A percentile compares a stretch with the other conserved stretches of the same genome.
phyloP scores from a whole-genome alignment of 2,113 vertebrate genomes.

The Taurulus bubalis region DNA sequence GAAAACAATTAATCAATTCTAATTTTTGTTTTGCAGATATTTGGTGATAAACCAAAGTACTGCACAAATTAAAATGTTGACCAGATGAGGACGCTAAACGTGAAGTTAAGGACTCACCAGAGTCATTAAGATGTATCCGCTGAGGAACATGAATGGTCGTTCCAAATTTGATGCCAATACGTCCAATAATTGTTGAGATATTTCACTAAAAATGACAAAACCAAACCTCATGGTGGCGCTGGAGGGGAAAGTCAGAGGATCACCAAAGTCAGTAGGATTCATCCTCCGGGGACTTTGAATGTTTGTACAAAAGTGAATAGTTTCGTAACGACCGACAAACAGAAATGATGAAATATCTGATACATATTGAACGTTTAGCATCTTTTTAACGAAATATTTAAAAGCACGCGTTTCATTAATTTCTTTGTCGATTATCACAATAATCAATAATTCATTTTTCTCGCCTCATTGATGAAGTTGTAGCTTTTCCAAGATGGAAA shows the following conservation, averaged over 20 bases:
- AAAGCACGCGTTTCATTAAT: neutral
- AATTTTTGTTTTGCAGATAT: no score
- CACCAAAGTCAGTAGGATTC: no score
- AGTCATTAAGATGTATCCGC: neutral
- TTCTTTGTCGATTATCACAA: neutral
- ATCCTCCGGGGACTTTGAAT: no score
- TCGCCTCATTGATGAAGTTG: neutral
- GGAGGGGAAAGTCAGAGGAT: neutral
- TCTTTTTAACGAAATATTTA: neutral
- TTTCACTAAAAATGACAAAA: neutral
- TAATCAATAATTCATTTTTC: slow-evolving; percentile 1
- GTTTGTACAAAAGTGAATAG: neutral
- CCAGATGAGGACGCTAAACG: neutral
- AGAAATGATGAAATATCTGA: neutral
- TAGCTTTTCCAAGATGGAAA: slow-evolving; percentile 12
- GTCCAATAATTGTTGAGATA: neutral
- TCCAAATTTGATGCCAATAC: neutral
- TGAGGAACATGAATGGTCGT: neutral
- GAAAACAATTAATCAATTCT: no score
- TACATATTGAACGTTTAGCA: neutral
- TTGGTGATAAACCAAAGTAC: no score
- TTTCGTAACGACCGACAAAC: neutral
- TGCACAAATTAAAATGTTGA: neutral
- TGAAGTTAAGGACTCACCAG: neutral
- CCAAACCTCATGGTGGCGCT: neutral